These are phyloP conservation scores for Epinotia demarniana DNA, from an alignment of 2,888 invertebrate genomes.

Conservation along the genomic window DNA sequence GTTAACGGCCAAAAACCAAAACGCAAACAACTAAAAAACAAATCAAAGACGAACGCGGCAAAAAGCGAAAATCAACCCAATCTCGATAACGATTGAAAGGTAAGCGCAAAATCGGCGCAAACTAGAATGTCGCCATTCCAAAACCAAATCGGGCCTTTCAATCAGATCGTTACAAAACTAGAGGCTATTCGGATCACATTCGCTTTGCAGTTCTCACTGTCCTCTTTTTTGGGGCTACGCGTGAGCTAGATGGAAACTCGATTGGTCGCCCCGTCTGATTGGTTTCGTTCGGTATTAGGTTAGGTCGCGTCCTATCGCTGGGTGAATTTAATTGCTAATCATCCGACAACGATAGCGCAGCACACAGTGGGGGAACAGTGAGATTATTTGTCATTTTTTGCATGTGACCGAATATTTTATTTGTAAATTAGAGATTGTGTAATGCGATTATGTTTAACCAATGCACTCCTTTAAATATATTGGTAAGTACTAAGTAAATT, in stretches of 20 bases:
- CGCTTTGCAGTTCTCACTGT: constrained; percentile 8
- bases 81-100: constrained; percentile 39
- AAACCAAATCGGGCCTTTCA: constrained; percentile 47
- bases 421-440: too few relatives aligned
- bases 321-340: constrained; percentile 50
- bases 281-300: constrained; percentile 25
- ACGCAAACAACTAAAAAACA: constrained; percentile 18
- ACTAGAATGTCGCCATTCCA: constrained; percentile 46
- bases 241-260: constrained; percentile 37
- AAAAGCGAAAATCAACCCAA: constrained; percentile 36
- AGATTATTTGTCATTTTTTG: neutral
- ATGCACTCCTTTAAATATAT: too few relatives aligned
- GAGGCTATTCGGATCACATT: constrained; percentile 35
- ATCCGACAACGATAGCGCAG: constrained; percentile 47
- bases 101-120: constrained; percentile 45
- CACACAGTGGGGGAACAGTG: neutral
- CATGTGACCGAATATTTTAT: neutral
- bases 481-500: too few relatives aligned
- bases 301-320: constrained; percentile 46
- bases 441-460: too few relatives aligned
- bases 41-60: constrained; percentile 1
- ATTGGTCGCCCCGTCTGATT: constrained; percentile 17
- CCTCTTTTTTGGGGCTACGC: constrained; percentile 35
- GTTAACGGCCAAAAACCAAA: constrained; percentile 8
- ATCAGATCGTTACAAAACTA: constrained; percentile 47